Evolutionary conservation across 2,888 invertebrate species (phyloP), one percentile per base, ranked within the genome.

Genomic region (Pristionchus exspectatus): DNA sequence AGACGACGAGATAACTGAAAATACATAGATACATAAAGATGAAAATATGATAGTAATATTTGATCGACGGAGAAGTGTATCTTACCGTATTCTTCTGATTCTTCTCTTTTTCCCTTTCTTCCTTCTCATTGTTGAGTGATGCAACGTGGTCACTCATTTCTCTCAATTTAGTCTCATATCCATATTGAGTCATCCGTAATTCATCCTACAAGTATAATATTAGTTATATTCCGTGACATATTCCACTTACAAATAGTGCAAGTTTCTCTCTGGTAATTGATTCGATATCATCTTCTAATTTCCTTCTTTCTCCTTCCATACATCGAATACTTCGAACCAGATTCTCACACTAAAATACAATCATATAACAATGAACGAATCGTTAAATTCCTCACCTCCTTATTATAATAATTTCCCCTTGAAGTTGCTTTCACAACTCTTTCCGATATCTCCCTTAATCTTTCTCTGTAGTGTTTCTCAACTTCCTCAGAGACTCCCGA

Each of bases 131-230:
- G 95, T 97, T 97, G 96, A 97, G 96, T 88, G 96, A 96, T 30
- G 97, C 97, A 93, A 97, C 96, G 95, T 97, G 97, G 93, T 97
- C 97, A 92, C 97, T 97, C 97, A 97, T 97, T 90, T 97, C 97
- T 93, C 97, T 97, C 89, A 97, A 95, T 95, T 97, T 97, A 59
- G 96, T 95, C 95, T 97, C 97, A 96, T 98, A 96, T 96, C 96
- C 96, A 66, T 95, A 94, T 54, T 96, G 96, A 4, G 96, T 96
- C n/a, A 96, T 96, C 91, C 96, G 96, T 84, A 97, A 96, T 95
- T 97, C 97, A 95, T 97, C 97, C 95, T 97, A 96, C 27, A 93
- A 66, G 9, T 4, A 24, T 27, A 2, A 44, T 30, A 54, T 54
- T 50, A 50, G 1, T n/a, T 16, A n/a, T 16, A 85, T 7, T 27